Evolutionary conservation across 2,113 vertebrate species (phyloP).

Genomic region (Apodemus speciosus): DNA sequence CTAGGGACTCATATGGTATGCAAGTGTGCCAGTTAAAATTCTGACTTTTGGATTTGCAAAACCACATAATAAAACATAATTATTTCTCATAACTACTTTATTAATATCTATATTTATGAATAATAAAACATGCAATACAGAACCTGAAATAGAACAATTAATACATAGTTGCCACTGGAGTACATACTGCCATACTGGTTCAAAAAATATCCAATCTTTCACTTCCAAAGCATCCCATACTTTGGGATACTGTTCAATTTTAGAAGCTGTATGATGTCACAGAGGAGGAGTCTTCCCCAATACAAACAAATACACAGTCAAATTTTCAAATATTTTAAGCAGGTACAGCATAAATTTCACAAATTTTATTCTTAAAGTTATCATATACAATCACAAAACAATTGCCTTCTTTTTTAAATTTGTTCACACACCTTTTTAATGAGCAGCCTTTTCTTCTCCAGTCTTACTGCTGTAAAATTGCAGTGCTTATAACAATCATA

Average conservation of each 20-base stretch:
- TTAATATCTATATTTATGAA: conserved; percentile 85
- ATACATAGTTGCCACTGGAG: conserved; percentile 77
- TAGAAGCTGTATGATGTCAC: conserved; percentile 81
- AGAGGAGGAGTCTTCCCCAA: conserved; percentile 77
- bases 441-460: conserved; percentile 30
- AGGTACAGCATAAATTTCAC: conserved; percentile 82
- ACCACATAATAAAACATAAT: conserved; percentile 59
- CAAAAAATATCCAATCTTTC: conserved; percentile 66
- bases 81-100: conserved; percentile 84
- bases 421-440: conserved; percentile 71
- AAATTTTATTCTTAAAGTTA: conserved; percentile 79
- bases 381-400: conserved; percentile 82
- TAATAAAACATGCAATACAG: conserved; percentile 88
- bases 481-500: conserved; percentile 52
- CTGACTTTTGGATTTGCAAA: conserved; percentile 1
- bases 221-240: conserved; percentile 72
- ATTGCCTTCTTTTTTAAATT: conserved; percentile 65
- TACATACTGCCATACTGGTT: conserved; percentile 56
- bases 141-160: conserved; percentile 83
- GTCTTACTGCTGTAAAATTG: conserved; percentile 47
- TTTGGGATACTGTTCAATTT: conserved; percentile 78
- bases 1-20: too few species aligned
- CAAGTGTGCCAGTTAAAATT: not conserved
- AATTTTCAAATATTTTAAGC: conserved; percentile 78
- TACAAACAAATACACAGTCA: conserved; percentile 84